These are phyloP conservation scores for Trichomycterus rosablanca DNA, from an alignment of 2,113 vertebrate species.

Conservation along the genomic window DNA sequence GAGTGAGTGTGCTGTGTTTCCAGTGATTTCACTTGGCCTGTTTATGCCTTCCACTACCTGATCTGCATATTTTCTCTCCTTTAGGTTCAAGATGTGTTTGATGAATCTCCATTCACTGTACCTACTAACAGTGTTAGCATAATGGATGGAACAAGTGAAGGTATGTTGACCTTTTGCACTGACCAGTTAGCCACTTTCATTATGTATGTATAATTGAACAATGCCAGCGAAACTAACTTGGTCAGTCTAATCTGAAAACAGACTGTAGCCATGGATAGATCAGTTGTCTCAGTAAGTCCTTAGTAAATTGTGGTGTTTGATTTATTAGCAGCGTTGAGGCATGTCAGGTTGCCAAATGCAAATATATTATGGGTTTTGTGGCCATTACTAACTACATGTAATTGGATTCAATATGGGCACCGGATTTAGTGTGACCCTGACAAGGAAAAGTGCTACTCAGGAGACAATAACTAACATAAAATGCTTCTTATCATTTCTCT, in stretches of 20 bases:
- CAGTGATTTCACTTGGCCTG: neutral
- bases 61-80: neutral
- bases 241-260: neutral
- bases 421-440: too few species aligned
- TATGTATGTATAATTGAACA: neutral
- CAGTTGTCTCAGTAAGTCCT: too few species aligned
- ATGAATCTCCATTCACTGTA: conserved; percentile 88
- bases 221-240: conserved; percentile 14
- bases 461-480: too few species aligned
- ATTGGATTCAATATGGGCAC: too few species aligned
- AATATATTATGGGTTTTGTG: too few species aligned
- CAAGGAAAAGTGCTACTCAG: too few species aligned
- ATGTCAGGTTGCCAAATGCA: too few species aligned
- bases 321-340: too few species aligned
- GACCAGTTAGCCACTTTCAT: neutral
- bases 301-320: too few species aligned
- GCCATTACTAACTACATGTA: too few species aligned
- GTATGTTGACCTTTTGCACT: conserved; percentile 55
- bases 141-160: conserved; percentile 90
- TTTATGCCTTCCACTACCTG: neutral
- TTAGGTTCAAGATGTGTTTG: conserved; percentile 83
- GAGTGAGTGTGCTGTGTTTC: neutral
- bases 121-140: conserved; percentile 84
- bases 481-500: conserved; percentile 37
- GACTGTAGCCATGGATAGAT: neutral